phyloP scores from a whole-genome alignment of 2,113 vertebrate species.

The Hassar affinis region DNA sequence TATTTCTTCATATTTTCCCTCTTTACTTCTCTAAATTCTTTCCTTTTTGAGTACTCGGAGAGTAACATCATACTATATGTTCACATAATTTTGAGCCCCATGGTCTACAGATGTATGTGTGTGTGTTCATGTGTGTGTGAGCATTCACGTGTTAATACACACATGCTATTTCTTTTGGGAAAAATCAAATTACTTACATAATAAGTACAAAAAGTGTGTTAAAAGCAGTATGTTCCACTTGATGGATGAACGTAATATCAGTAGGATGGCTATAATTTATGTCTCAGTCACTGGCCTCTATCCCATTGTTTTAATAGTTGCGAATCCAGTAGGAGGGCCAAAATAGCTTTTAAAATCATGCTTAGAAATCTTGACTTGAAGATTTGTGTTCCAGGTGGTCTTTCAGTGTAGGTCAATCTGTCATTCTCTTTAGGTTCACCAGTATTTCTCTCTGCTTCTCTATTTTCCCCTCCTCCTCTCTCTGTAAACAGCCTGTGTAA shows the following conservation, averaged over 20 bases:
- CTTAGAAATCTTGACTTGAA: conserved; percentile 8
- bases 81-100: not conserved
- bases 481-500: conserved; percentile 29
- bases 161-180: not conserved
- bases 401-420: not conserved
- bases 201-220: not conserved
- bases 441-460: not conserved
- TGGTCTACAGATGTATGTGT: not conserved
- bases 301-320: not conserved
- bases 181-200: conserved; percentile 12
- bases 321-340: not conserved
- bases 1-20: not conserved
- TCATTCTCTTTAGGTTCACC: not conserved
- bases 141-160: not conserved
- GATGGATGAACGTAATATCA: not conserved
- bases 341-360: conserved; percentile 4
- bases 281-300: not conserved
- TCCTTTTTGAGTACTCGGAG: not conserved
- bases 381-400: not conserved
- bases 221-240: not conserved
- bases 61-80: not conserved
- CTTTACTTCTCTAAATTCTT: not conserved
- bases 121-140: not conserved
- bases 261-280: conserved; percentile 11
- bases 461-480: not conserved